Evolutionary conservation across 2,888 invertebrate genomes (phyloP).

Genomic region (Pomacea canaliculata): DNA sequence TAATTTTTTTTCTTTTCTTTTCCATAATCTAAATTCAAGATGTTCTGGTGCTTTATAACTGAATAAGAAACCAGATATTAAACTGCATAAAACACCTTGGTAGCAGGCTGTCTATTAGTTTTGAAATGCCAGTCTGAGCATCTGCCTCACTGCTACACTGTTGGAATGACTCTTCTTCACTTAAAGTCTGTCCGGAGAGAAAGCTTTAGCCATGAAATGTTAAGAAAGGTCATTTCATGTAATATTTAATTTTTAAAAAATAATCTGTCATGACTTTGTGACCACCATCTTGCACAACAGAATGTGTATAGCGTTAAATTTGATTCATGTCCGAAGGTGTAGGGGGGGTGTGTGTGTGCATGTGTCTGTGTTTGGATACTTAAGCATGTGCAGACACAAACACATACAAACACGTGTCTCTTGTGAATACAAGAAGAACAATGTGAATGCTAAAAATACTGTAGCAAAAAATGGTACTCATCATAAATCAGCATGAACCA

Average conservation of each 20-base stretch:
- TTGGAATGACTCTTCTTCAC: conserved; percentile 61
- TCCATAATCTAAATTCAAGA: no score
- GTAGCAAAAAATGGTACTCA: not conserved
- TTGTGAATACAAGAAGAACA: not conserved
- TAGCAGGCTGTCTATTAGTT: conserved; percentile 45
- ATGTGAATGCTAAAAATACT: not conserved
- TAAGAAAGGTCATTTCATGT: not conserved
- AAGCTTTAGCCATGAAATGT: not conserved
- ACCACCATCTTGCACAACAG: no score
- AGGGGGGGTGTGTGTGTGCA: no score
- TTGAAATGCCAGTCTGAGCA: conserved; percentile 38
- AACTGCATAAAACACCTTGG: conserved; percentile 38
- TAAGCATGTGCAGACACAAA: not conserved
- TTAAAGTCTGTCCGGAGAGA: conserved; percentile 45
- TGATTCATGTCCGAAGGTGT: no score
- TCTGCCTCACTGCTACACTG: conserved; percentile 45
- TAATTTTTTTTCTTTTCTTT: no score
- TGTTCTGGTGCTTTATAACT: no score
- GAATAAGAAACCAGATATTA: no score
- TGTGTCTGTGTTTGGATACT: not conserved
- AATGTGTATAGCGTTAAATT: no score
- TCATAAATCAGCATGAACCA: no score
- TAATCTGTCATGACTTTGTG: no score
- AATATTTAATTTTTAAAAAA: not conserved
- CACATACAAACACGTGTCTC: no score